phyloP scores from a whole-genome alignment of 2,797 vertebrate species.

The Neoniphon sammara region DNA sequence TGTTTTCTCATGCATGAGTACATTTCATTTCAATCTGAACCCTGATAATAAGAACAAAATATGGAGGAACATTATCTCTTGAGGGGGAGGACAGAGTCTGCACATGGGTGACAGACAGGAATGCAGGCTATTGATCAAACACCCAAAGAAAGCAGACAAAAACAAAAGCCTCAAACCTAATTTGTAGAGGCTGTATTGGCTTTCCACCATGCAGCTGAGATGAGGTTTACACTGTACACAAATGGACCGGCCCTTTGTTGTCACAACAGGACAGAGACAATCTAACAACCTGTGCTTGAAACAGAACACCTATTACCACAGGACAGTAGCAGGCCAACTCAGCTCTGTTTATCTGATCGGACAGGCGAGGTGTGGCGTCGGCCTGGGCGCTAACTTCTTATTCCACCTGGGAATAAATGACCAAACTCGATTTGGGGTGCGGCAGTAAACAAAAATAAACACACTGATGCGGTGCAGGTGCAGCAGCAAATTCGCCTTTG shows the following conservation, averaged over 20 bases:
- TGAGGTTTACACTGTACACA: conserved; percentile 76
- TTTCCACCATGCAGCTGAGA: conserved; percentile 17
- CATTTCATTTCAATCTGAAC: neutral
- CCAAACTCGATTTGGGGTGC: conserved; percentile 38
- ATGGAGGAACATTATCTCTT: neutral
- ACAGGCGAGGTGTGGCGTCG: neutral
- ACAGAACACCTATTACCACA: conserved; percentile 53
- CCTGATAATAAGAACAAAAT: neutral
- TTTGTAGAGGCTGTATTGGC: neutral
- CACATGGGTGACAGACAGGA: neutral
- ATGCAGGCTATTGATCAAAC: conserved; percentile 8
- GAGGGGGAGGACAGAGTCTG: neutral
- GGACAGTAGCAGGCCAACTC: conserved; percentile 55
- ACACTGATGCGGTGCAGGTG: conserved; percentile 45
- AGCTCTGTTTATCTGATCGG: conserved; percentile 33
- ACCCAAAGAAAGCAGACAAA: neutral
- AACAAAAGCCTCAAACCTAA: conserved; percentile 15
- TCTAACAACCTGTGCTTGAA: conserved; percentile 59
- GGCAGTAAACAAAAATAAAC: conserved; percentile 53
- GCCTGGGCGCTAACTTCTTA: conserved; percentile 23
- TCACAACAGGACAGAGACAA: conserved; percentile 73
- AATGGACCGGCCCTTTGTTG: conserved; percentile 62
- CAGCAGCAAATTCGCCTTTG: conserved; percentile 36
- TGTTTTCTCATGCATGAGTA: conserved; percentile 39
- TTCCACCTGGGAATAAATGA: conserved; percentile 53